Evolutionary conservation across 2,888 invertebrate species (phyloP), one percentile per base, ranked within the genome.

Genomic region (Molorchus minor): DNA sequence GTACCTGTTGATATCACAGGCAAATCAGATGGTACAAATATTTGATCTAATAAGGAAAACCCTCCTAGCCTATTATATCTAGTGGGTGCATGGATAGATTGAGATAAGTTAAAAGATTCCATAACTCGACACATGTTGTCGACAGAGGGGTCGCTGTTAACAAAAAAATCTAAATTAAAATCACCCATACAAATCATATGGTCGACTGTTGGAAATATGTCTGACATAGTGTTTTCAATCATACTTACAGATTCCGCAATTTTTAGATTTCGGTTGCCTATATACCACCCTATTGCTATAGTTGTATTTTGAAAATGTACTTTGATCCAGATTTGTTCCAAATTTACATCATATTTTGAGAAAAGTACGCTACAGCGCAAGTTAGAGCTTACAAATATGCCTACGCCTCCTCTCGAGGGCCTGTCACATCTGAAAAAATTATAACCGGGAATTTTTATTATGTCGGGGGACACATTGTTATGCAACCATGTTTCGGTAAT

Each of bases 131-230:
- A 25, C 4, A 25, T 5, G 4, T 4, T 25, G 8, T 25, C 25
- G 4, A 25, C 25, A 21, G 10, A 13, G 19, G 7, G 7, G n/a
- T 46, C 17, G n/a, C 8, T 20, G 15, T 15, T 21, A 3, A 15
- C 12, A n/a, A 4, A 45, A 45, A 25, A 21, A 21, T 45, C n/a
- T 16, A 46, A 30, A 46, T 46, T 30, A 25, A 46, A 25, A 29
- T 46, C 46, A 33, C 46, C 46, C 12, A 46, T 33, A 29, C 33
- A 46, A 30, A 46, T 46, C 12, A 33, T 46, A 15, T 46, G 16
- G 16, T 46, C 46, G 30, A 40, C 41, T 16, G 41, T 16, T 10
- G 41, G 8, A 10, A 16, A 16, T 13, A 40, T 17, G 10, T 40
- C 16, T 13, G 41, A 4, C 4, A 25, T 25, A 25, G 5, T 25